phyloP scores from a whole-genome alignment of 2,888 invertebrate species.

The Hirudinaria manillensis region DNA sequence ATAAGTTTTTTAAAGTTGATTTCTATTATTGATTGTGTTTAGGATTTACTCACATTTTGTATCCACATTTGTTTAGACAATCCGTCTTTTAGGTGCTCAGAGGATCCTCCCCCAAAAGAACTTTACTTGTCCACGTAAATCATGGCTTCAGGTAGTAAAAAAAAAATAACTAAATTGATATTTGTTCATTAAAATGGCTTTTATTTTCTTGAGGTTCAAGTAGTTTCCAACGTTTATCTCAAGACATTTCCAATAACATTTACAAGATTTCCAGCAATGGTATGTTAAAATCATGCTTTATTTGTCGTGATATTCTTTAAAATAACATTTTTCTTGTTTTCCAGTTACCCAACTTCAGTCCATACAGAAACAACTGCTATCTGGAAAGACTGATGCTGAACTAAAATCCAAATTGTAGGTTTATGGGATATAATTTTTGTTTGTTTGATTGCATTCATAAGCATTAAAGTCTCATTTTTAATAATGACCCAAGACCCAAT shows the following conservation, averaged over 20 bases:
- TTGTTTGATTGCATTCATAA: too few relatives aligned
- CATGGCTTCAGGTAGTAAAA: too few relatives aligned
- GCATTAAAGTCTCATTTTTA: not conserved
- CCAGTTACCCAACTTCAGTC: constrained; percentile 85
- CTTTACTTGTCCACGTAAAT: too few relatives aligned
- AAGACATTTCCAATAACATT: constrained; percentile 62
- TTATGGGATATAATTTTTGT: not conserved
- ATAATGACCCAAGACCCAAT: not conserved
- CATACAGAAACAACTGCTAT: constrained; percentile 86
- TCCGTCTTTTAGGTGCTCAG: too few relatives aligned
- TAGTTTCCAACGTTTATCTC: constrained; percentile 44
- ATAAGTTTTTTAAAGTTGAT: too few relatives aligned
- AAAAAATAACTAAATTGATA: too few relatives aligned
- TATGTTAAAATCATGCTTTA: constrained; percentile 54
- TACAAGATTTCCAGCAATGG: constrained; percentile 96
- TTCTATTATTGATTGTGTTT: too few relatives aligned
- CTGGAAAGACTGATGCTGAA: constrained; percentile 81
- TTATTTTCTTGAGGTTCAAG: not conserved
- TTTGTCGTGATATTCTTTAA: not conserved
- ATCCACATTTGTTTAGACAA: too few relatives aligned
- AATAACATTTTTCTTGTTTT: not conserved
- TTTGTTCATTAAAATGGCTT: not conserved
- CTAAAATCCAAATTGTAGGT: constrained; percentile 66
- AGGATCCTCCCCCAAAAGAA: too few relatives aligned
- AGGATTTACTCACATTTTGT: too few relatives aligned